Conservation (phyloP, 2,888 invertebrate genomes). For the Drosophila pseudotakahashii region DNA sequence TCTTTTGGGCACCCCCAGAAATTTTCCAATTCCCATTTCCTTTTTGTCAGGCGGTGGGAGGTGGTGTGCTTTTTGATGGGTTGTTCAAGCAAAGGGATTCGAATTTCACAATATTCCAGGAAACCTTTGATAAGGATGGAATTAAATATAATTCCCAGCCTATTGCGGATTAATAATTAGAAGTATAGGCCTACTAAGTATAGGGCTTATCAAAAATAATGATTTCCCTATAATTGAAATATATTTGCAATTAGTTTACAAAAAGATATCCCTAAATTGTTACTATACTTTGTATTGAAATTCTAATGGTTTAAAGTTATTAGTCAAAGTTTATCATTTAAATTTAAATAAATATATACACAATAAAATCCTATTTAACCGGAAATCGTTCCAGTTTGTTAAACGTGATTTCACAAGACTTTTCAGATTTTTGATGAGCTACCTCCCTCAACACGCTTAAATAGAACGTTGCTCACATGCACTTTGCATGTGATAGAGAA, state of each 20-base stretch:
- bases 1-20: conserved; percentile 10
- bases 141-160: background rate
- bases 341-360: background rate
- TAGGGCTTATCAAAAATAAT: no score
- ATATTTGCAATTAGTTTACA: no score
- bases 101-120: conserved; percentile 1
- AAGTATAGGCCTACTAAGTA: no score
- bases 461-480: conserved; percentile 52
- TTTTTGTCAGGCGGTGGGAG: background rate
- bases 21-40: conserved; percentile 10
- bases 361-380: background rate
- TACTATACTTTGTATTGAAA: no score
- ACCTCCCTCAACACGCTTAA: conserved; percentile 10
- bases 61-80: conserved; percentile 5
- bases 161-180: no score
- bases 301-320: no score
- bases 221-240: no score
- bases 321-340: no score
- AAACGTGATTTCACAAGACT: conserved; percentile 16
- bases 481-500: conserved; percentile 65
- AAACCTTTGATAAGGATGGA: background rate
- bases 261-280: no score
- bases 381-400: background rate
- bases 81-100: conserved; percentile 16
- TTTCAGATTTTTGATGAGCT: conserved; percentile 4